A percentile compares a stretch with the other conserved stretches of the same genome.
Evolutionary conservation across 1,140 invertebrate species (phyloP).

Genomic region (Capitella teleta): DNA sequence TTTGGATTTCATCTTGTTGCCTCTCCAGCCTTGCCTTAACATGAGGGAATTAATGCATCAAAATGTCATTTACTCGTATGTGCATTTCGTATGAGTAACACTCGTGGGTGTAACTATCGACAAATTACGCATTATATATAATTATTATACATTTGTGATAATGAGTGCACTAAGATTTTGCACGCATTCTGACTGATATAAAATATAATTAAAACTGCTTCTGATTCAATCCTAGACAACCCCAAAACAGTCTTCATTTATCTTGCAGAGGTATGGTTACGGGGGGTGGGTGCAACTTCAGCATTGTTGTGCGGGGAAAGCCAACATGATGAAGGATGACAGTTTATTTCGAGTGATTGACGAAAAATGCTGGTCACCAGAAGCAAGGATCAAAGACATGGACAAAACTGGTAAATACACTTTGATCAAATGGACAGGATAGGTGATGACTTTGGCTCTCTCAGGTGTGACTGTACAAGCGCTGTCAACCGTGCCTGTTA

Average conservation of each 20-base stretch:
- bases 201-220: not conserved
- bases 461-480: slow-evolving; percentile 48
- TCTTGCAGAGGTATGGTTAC: slow-evolving; percentile 48
- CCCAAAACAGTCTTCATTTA: not conserved
- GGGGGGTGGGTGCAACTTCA: slow-evolving; percentile 49
- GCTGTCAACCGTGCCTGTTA: slow-evolving; percentile 55
- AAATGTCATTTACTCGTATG: too few species aligned
- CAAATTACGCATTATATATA: too few species aligned
- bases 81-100: not conserved
- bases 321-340: slow-evolving; percentile 50
- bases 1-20: too few species aligned
- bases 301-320: slow-evolving; percentile 30
- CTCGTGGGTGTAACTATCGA: not conserved
- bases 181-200: not conserved
- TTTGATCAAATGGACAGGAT: not conserved
- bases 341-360: slow-evolving; percentile 49
- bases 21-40: too few species aligned
- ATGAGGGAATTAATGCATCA: too few species aligned
- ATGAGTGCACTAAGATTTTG: too few species aligned
- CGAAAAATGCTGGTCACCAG: slow-evolving; percentile 48
- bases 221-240: not conserved
- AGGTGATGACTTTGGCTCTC: slow-evolving; percentile 13
- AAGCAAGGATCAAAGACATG: slow-evolving; percentile 34
- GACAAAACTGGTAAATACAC: slow-evolving; percentile 35
- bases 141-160: too few species aligned